Conservation (phyloP, 2,113 vertebrate species). For the Hemichromis elongatus region DNA sequence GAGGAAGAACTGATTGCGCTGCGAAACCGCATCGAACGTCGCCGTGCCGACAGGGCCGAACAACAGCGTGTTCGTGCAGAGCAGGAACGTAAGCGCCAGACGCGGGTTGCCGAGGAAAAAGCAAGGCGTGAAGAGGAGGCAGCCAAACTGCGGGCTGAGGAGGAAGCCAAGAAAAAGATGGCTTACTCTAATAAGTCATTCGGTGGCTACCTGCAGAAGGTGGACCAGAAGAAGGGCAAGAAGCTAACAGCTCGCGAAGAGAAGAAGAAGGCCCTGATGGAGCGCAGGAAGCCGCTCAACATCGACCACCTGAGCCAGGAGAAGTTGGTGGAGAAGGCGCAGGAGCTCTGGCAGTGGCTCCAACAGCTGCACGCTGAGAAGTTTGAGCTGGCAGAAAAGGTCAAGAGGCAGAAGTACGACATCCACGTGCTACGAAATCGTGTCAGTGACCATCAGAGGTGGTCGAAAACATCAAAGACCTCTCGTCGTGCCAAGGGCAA, state of each 20-base stretch:
- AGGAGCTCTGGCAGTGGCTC: constrained; percentile 87
- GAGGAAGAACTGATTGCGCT: constrained; percentile 90
- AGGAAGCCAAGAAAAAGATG: constrained; percentile 92
- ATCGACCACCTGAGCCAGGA: constrained; percentile 78
- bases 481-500: constrained; percentile 64
- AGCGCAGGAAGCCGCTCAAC: constrained; percentile 75
- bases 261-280: constrained; percentile 75
- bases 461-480: constrained; percentile 77
- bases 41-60: constrained; percentile 86
- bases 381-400: constrained; percentile 88
- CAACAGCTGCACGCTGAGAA: constrained; percentile 87
- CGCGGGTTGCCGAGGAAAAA: constrained; percentile 82
- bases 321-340: constrained; percentile 83
- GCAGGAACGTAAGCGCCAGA: constrained; percentile 85
- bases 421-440: constrained; percentile 90
- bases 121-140: constrained; percentile 89
- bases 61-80: constrained; percentile 87
- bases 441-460: constrained; percentile 90
- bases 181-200: constrained; percentile 85
- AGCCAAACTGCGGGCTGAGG: constrained; percentile 81
- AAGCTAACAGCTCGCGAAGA: constrained; percentile 77
- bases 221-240: constrained; percentile 76
- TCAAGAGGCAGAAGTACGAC: constrained; percentile 95
- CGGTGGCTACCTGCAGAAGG: constrained; percentile 74
- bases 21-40: constrained; percentile 85